Evolutionary conservation across 2,797 vertebrate species (phyloP).

Genomic region (Arctocebus calabarensis): DNA sequence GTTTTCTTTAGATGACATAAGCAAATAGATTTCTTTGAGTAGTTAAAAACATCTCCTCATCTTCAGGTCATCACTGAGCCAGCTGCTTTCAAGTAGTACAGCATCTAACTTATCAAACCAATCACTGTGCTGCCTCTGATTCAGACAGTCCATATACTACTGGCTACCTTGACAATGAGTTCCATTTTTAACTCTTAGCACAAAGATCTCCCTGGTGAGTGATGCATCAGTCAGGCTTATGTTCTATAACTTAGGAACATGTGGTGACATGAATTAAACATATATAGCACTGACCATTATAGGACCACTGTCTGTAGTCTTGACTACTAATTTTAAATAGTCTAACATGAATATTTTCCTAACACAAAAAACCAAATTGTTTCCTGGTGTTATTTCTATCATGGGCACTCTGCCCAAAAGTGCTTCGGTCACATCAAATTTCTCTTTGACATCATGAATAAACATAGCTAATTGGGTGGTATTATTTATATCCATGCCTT

Average conservation of each 20-base stretch:
- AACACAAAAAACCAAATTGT: conserved; percentile 42
- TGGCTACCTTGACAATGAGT: background rate
- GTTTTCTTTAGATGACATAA: background rate
- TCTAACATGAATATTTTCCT: conserved; percentile 48
- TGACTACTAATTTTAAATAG: conserved; percentile 62
- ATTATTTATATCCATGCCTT: conserved; percentile 74
- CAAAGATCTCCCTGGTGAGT: conserved; percentile 5
- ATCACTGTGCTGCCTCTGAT: background rate
- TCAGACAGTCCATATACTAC: conserved; percentile 35
- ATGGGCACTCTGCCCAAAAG: conserved; percentile 42
- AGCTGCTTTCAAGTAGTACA: background rate
- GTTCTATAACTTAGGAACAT: background rate
- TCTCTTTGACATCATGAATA: conserved; percentile 61
- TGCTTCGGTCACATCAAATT: conserved; percentile 67
- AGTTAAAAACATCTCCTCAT: background rate
- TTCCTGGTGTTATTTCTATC: conserved; percentile 70
- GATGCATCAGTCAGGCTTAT: background rate
- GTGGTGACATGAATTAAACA: conserved; percentile 40
- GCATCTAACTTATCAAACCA: conserved; percentile 34
- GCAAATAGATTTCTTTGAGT: conserved; percentile 21
- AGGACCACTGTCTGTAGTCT: background rate
- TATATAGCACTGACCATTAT: background rate
- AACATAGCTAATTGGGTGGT: conserved; percentile 65
- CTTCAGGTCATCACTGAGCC: background rate
- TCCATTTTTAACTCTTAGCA: conserved; percentile 43